Base-by-base conservation (phyloP, 2,888 invertebrate genomes). In the Eucera pruinosa region DNA sequence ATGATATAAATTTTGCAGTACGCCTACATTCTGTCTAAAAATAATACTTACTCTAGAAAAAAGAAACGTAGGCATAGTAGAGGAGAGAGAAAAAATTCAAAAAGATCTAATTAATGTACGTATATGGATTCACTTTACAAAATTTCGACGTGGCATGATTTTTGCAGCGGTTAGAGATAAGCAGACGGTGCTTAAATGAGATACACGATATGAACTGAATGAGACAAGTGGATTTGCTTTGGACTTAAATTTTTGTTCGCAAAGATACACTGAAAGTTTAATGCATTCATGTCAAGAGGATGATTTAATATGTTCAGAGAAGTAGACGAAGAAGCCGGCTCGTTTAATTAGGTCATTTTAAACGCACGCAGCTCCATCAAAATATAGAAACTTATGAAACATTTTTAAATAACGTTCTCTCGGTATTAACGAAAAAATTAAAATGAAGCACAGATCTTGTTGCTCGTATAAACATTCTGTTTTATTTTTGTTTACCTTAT, bases 191-290 rank as follows among this genome's bases (percentile, higher is more conserved):
- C 13, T 18, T 45, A 48, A 66, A 58, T 39, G 36, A 45, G 18
- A 27, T 39, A 18, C n/a, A 39, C 13, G 27, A 52, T 36, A 27
- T 3, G 18, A 36, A 27, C 25, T 11, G 15, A 23, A n/a, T 7
- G 54, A 9, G 36, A 58, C 47, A 48, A 66, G 66, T 25, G 58
- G 47, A 58, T 66, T 66, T 58, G 58, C 58, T 58, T 66, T 47
- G 20, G 39, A 47, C 47, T 48, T 47, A 47, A 66, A 66, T 58
- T 66, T 66, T 58, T 48, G 9, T 20, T 36, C 20, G 6, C 18
- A 6, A 48, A 48, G 47, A 58, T 47, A 58, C 58, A 58, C 27
- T 47, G n/a, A 20, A 58, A 66, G 47, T 58, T 66, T 57, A 48
- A 66, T 48, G 47, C 36, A 48, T 58, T 58, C 45, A 47, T 58